phyloP scores from a whole-genome alignment of 2,797 vertebrate species.

The Limnodromus scolopaceus region DNA sequence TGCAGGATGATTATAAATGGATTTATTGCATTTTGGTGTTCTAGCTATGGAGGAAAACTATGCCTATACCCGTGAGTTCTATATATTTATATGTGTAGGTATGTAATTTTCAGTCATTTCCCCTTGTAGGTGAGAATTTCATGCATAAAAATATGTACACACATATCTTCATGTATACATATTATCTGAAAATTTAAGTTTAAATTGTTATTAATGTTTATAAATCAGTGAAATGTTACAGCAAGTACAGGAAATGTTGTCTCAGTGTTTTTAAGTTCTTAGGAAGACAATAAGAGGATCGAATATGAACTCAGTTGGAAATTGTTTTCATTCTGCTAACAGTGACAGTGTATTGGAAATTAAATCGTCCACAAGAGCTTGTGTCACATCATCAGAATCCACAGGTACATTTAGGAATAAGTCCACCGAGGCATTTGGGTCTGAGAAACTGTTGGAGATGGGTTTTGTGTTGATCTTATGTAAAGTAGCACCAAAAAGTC shows the following conservation, averaged over 20 bases:
- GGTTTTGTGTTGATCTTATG: neutral
- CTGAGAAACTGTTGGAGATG: neutral
- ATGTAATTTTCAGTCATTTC: neutral
- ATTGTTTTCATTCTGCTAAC: neutral
- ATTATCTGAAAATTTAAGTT: neutral
- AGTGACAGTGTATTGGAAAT: neutral
- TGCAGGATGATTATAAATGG: constrained; percentile 18
- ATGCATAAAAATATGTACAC: neutral
- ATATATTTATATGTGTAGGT: fast-evolving
- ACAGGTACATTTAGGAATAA: neutral
- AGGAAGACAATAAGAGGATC: neutral
- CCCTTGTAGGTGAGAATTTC: neutral
- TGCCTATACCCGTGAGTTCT: neutral
- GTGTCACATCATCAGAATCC: neutral
- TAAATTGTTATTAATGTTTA: neutral
- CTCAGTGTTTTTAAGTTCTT: neutral
- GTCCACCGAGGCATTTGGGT: neutral
- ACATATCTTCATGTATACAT: fast-evolving
- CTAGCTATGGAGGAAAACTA: neutral
- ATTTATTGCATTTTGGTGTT: neutral
- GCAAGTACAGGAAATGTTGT: neutral
- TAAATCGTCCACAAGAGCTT: neutral
- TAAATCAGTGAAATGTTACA: neutral
- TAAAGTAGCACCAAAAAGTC: neutral
- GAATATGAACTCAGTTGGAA: neutral